Evolutionary conservation across 2,113 vertebrate genomes (phyloP), one percentile per base, ranked within the genome.

Genomic region (Protobothrops flavoviridis): DNA sequence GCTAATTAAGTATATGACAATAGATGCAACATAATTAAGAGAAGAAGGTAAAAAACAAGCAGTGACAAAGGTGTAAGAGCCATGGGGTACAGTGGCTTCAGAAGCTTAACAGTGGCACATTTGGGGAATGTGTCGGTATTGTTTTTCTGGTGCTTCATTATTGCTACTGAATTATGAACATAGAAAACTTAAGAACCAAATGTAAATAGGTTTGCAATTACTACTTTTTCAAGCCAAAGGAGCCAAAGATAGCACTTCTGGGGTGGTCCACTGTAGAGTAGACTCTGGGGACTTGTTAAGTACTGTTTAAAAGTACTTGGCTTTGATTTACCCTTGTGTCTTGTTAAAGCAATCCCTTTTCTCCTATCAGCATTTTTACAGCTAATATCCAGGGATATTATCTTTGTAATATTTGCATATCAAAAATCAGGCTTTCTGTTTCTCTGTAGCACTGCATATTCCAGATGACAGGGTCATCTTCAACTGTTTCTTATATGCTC

Each of bases 251-350:
- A 96, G 97, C 97, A 98, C 98, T 98, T 98, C 97, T 97, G 97
- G 98, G 98, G 96, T 98, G 98, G 97, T 97, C 96, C 94, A 97
- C 97, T 98, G 98, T 99, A 97, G 97, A 99, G 98, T 98, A 97
- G 98, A 98, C 99, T 99, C 98, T 94, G 94, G 99, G 98, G 99
- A 98, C 99, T 99, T 99, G 99, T 99, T 99, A 99, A 98, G 98
- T 98, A 97, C 97, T 98, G 97, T 98, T 98, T 97, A 98, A 98
- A 98, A 99, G 98, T 98, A 98, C 98, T 99, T 98, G 98, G 98
- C 98, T 98, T 98, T 98, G 98, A 99, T 98, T 99, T 98, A 98
- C 98, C 98, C 98, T 98, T 98, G 97, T 98, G 98, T 98, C 98
- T 98, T 98, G 98, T 98, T 98, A 98, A 98, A 98, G 98, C 85